Evolutionary conservation across 1,140 invertebrate species (phyloP), one percentile per base, ranked within the genome.

Genomic region (Diploscapter pachys): DNA sequence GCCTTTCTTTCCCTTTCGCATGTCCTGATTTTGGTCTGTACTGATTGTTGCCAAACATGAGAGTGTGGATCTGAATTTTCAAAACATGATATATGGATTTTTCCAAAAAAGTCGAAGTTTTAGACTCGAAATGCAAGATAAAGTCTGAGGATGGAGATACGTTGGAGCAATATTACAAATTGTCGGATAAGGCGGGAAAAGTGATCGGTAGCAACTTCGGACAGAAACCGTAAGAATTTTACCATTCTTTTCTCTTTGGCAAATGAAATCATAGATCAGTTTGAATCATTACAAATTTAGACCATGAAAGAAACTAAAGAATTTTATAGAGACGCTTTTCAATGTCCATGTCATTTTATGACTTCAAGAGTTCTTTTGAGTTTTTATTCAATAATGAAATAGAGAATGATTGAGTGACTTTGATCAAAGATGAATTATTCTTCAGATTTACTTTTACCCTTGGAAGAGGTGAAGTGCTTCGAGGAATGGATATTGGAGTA

Each of bases 81-180:
- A 31, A 31, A 31, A 31, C 31, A 31, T 31, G 31, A 31, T 31
- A 31, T 31, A 31, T 31, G 31, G 1, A 31, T 31, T 31, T 31
- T 31, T 31, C 31, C 31, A 31, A 31, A 31, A 31, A 31, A 31
- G 1, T 1, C 31, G 31, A 31, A 31, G 31, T 31, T 81, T 67
- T 53, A 78, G 81, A 82, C 52, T 71, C 68, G 3, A 84, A 84
- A 66, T 84, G 83, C 61, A 83, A 85, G 64, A 79, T 86, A 63
- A 57, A 71, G 31, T 78, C 79, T 3, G 57, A 85, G 59, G 11
- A 77, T 31, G 84, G 84, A 9, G 83, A 84, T 72, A 63, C 83
- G n/a, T 48, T 84, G 11, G 82, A 84, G 62, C 83, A 84, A 72
- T 84, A 76, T 66, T 84, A 81, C 74, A 84, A 84, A 67, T 73